phyloP scores from a whole-genome alignment of 2,888 invertebrate species.

The Drosophila gaucha region DNA sequence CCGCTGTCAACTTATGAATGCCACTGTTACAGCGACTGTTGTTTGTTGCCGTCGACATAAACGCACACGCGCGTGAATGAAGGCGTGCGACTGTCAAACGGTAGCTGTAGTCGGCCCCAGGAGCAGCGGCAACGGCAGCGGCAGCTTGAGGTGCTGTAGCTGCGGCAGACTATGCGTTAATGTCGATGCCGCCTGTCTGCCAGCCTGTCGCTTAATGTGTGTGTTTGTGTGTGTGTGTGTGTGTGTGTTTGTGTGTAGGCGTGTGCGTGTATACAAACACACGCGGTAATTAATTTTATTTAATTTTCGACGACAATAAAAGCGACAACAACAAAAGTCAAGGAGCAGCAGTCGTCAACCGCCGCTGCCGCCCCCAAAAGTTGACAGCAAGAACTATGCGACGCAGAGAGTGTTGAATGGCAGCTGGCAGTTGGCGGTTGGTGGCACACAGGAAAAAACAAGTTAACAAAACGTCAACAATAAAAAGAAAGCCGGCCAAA shows the following conservation, averaged over 20 bases:
- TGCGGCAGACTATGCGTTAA: constrained; percentile 22
- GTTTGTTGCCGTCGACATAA: constrained; percentile 26
- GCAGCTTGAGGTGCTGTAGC: constrained; percentile 10
- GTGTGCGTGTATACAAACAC: constrained; percentile 52
- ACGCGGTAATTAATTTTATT: constrained; percentile 77
- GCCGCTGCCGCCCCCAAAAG: constrained; percentile 17
- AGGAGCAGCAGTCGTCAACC: constrained; percentile 32
- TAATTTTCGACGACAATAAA: constrained; percentile 78
- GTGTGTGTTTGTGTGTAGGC: constrained; percentile 6
- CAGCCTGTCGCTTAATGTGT: constrained; percentile 2
- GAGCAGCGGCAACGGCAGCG: constrained; percentile 8
- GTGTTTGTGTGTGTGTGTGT: background rate
- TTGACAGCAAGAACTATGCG: constrained; percentile 33
- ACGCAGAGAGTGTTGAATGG: constrained; percentile 33
- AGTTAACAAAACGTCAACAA: constrained; percentile 77
- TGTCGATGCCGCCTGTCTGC: constrained; percentile 22
- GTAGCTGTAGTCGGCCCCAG: constrained; percentile 8
- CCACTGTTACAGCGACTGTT: constrained; percentile 34
- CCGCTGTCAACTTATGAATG: constrained; percentile 7
- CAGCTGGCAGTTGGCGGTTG: constrained; percentile 16
- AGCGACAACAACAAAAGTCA: constrained; percentile 60
- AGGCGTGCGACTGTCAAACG: constrained; percentile 41
- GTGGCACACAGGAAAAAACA: constrained; percentile 70
- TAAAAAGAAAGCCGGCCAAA: constrained; percentile 55
- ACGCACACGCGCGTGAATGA: constrained; percentile 72